Evolutionary conservation across 2,113 vertebrate species (phyloP), one percentile per base, ranked within the genome.

Genomic region (Carassius auratus): DNA sequence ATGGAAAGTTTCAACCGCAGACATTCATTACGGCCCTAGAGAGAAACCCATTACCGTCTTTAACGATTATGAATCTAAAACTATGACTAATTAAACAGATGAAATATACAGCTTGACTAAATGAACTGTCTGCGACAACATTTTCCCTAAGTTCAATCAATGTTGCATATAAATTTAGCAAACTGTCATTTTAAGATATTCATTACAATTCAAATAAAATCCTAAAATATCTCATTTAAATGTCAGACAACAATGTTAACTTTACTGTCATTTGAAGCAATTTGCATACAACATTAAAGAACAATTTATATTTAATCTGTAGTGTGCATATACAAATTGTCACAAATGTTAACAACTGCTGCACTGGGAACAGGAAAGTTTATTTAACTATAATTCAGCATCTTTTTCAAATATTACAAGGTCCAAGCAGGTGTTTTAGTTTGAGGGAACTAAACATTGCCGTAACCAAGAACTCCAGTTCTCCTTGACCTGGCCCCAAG

Each of bases 401-500:
- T 76, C 26, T 19, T 76, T 55, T 55, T 55, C n/a, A 17, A 19
- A 42, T 61, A 10, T 12, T 8, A 10, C 5, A 0, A n/a, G 45
- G 87, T 68, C 30, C 50, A 84, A 83, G 78, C 75, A 77, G 84
- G 38, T 42, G 17, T 30, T 38, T 83, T 85, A 64, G 87, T 68
- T 9, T 6, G n/a, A 74, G 36, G 4, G 21, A 74, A 74, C 33
- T 4, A 71, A 71, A 38, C 14, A 71, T 17, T 71, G 33, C 68
- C 8, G 21, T n/a, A 52, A 52, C 12, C n/a, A 21, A 78, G 26
- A 36, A 59, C 26, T 45, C 93, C 87, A 91, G 59, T 75, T 90
- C 90, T 90, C 89, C 76, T 80, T 17, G 76, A 83, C 84, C 1
- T 55, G 79, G 52, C 89, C 87, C 75, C 94, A 92, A 61, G 92